Evolutionary conservation across 2,888 invertebrate species (phyloP).

Genomic region (Brenthis hecate): DNA sequence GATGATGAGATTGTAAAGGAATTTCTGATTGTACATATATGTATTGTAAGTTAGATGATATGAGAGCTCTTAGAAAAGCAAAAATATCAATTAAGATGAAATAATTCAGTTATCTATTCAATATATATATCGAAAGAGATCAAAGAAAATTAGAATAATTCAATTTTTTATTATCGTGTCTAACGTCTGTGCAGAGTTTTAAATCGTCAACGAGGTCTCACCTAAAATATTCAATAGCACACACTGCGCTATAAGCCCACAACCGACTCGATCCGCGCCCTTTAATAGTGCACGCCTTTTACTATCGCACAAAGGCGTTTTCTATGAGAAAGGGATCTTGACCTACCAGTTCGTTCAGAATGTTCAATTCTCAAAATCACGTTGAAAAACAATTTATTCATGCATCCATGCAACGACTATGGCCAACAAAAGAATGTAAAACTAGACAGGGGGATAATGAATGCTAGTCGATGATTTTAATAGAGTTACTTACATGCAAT

Average conservation of each 20-base stretch:
- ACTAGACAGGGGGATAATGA: constrained; percentile 80
- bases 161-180: background rate
- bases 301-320: constrained; percentile 74
- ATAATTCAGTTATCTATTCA: background rate
- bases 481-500: constrained; percentile 77
- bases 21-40: too few species aligned
- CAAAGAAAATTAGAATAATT: background rate
- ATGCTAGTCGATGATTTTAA: constrained; percentile 79
- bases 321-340: constrained; percentile 82
- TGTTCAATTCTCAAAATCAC: constrained; percentile 67
- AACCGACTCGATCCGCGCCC: constrained; percentile 69
- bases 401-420: constrained; percentile 75
- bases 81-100: too few species aligned
- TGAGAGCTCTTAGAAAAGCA: too few species aligned
- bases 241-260: constrained; percentile 42
- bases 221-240: constrained; percentile 39
- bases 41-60: too few species aligned
- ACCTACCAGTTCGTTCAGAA: constrained; percentile 79
- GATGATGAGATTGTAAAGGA: too few species aligned
- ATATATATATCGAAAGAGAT: background rate
- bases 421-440: constrained; percentile 78
- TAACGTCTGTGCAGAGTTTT: constrained; percentile 22
- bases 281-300: constrained; percentile 76
- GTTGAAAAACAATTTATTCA: constrained; percentile 78
- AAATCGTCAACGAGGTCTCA: constrained; percentile 32